Evolutionary conservation across 2,797 vertebrate species (phyloP).

Genomic region (Pogoniulus pusillus): DNA sequence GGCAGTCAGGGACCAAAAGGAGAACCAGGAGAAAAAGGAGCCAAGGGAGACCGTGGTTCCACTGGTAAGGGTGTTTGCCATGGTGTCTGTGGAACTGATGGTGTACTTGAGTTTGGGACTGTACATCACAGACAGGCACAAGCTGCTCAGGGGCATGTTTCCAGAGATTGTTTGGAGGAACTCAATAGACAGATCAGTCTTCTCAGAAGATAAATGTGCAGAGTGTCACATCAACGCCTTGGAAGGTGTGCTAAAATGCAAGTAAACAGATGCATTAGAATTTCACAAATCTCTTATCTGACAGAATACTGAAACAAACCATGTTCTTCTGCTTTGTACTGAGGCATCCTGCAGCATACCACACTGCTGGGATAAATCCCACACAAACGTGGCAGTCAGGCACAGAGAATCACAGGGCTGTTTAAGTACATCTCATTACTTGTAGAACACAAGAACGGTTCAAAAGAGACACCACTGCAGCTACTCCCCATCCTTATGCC

Average conservation of each 20-base stretch:
- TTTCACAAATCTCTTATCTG: not conserved
- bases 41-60: not conserved
- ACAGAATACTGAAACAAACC: not conserved
- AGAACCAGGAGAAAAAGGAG: conserved; percentile 53
- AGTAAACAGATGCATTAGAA: not conserved
- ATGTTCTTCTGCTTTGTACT: not conserved
- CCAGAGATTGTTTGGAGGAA: not conserved
- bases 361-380: not conserved
- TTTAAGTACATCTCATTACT: not conserved
- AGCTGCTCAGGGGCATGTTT: not conserved
- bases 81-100: not conserved
- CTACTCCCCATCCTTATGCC: not conserved
- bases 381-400: rapidly evolving
- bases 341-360: not conserved
- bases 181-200: not conserved
- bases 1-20: conserved; percentile 34
- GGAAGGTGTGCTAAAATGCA: not conserved
- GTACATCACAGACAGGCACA: not conserved
- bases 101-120: not conserved
- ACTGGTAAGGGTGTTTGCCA: conserved; percentile 35
- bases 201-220: not conserved
- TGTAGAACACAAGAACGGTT: not conserved
- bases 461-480: no score
- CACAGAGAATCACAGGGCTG: not conserved
- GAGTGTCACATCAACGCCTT: not conserved